phyloP scores from a whole-genome alignment of 2,888 invertebrate genomes.

The Gymnocheta viridis region DNA sequence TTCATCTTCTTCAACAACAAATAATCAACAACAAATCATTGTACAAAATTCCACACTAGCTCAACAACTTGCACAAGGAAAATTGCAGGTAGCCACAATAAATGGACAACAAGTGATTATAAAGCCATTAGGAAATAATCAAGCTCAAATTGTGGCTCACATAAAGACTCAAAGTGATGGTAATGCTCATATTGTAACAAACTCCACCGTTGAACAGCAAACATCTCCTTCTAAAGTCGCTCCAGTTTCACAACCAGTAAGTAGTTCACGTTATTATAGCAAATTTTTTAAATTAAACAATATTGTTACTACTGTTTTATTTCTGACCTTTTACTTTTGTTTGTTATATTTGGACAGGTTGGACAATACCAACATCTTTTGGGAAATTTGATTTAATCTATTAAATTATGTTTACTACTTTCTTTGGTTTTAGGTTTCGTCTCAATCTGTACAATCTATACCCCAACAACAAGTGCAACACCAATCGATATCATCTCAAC shows the following conservation, averaged over 20 bases:
- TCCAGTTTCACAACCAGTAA: constrained; percentile 50
- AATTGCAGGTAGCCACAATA: constrained; percentile 91
- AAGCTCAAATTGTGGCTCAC: constrained; percentile 90
- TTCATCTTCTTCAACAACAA: constrained; percentile 64
- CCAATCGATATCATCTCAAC: constrained; percentile 69
- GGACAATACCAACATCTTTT: no score
- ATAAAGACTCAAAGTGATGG: constrained; percentile 85
- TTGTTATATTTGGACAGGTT: no score
- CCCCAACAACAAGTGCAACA: constrained; percentile 67
- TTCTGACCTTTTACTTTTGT: no score
- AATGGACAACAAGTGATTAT: constrained; percentile 93
- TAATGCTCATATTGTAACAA: constrained; percentile 81
- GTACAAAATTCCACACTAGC: constrained; percentile 90
- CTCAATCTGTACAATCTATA: constrained; percentile 58
- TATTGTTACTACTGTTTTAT: no score
- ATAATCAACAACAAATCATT: constrained; percentile 86
- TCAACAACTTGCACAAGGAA: constrained; percentile 91
- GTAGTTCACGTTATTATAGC: not conserved
- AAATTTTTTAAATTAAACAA: no score
- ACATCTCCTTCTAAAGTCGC: constrained; percentile 64
- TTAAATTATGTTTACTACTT: no score
- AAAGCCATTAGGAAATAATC: constrained; percentile 89
- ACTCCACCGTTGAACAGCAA: constrained; percentile 75
- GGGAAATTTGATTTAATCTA: no score
- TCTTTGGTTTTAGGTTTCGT: constrained; percentile 25